phyloP scores from a whole-genome alignment of 2,113 vertebrate species.

The Corydoras maculifer region DNA sequence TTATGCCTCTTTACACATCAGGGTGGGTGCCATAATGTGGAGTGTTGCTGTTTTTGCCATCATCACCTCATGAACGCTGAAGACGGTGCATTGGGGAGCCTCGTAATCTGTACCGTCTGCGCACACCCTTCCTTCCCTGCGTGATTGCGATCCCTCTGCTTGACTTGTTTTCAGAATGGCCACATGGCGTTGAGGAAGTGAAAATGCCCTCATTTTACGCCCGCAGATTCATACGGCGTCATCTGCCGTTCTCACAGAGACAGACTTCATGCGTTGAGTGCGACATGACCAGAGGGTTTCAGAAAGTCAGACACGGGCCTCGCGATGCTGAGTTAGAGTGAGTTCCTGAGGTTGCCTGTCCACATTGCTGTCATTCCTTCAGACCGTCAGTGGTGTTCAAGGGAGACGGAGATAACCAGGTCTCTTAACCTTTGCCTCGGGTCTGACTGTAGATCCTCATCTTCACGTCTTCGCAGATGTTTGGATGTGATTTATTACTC shows the following conservation, averaged over 20 bases:
- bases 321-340: not conserved
- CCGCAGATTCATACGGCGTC: not conserved
- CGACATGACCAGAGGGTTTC: not conserved
- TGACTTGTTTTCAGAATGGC: conserved; percentile 35
- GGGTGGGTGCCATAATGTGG: too few relatives aligned
- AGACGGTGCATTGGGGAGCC: too few relatives aligned
- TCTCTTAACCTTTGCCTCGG: not conserved
- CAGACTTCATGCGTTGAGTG: not conserved
- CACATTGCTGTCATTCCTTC: conserved; percentile 28
- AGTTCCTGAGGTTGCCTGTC: conserved; percentile 19
- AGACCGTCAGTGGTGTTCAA: conserved; percentile 21
- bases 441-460: not conserved
- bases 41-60: conserved; percentile 55
- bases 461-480: not conserved
- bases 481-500: not conserved
- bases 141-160: conserved; percentile 49
- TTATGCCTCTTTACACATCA: too few relatives aligned
- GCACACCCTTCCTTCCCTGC: conserved; percentile 50
- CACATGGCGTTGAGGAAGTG: conserved; percentile 1
- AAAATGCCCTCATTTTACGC: conserved; percentile 1
- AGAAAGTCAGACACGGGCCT: too few relatives aligned
- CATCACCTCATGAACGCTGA: conserved; percentile 19
- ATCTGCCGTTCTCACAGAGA: conserved; percentile 6
- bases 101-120: not conserved
- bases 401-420: conserved; percentile 12